Conservation (phyloP, 2,113 vertebrate species). For the Anthoscopus minutus region DNA sequence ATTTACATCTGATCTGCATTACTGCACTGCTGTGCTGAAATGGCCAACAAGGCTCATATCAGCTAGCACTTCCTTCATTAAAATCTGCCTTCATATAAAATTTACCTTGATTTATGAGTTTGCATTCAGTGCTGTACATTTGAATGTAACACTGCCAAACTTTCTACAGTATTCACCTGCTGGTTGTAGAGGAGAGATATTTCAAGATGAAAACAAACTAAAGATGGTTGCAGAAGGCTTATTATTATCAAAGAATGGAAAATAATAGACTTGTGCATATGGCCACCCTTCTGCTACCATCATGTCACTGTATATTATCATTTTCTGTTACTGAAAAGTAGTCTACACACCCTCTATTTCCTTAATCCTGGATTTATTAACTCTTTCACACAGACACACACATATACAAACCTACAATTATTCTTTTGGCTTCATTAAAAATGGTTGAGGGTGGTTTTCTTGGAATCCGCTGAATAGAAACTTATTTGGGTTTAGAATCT, state of each 20-base stretch:
- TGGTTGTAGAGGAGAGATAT: background rate
- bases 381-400: background rate
- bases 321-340: background rate
- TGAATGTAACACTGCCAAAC: background rate
- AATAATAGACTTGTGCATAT: slow-evolving; percentile 40
- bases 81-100: slow-evolving; percentile 27
- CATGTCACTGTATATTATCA: background rate
- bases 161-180: slow-evolving; percentile 18
- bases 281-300: slow-evolving; percentile 30
- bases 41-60: background rate
- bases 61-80: slow-evolving; percentile 34
- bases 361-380: background rate
- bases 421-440: background rate
- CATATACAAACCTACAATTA: background rate
- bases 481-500: background rate
- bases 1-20: slow-evolving; percentile 47
- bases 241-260: slow-evolving; percentile 12
- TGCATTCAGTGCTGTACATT: background rate
- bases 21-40: slow-evolving; percentile 16
- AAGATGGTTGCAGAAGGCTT: background rate
- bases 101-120: slow-evolving; percentile 22
- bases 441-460: background rate
- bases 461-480: background rate
- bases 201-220: slow-evolving; percentile 39
- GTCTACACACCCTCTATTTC: background rate